A percentile compares a stretch with the other conserved stretches of the same genome.
Evolutionary conservation across 2,888 invertebrate genomes (phyloP).

Genomic region (Disparrhopalites patrizii): DNA sequence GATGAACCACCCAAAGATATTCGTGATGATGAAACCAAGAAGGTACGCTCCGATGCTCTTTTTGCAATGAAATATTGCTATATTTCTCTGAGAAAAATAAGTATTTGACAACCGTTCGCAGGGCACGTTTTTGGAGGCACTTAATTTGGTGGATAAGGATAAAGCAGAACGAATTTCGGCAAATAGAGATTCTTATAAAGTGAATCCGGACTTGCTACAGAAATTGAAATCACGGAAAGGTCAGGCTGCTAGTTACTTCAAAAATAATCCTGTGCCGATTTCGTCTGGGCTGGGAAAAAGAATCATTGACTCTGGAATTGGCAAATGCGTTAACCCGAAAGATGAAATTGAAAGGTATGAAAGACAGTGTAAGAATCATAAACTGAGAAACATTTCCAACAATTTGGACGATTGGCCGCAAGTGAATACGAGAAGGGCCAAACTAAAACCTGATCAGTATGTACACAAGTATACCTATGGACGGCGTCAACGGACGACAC

Average conservation of each 20-base stretch:
- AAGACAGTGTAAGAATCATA: constrained; percentile 11
- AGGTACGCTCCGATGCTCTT: not conserved
- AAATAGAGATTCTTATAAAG: not conserved
- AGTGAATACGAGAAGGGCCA: constrained; percentile 23
- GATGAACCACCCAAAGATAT: not conserved
- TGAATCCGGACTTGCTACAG: not conserved
- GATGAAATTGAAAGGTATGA: constrained; percentile 17
- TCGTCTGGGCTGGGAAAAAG: constrained; percentile 24
- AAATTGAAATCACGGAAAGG: constrained; percentile 22
- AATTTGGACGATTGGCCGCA: constrained; percentile 11
- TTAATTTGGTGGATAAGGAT: constrained; percentile 9
- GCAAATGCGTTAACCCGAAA: constrained; percentile 17
- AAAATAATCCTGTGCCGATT: constrained; percentile 31
- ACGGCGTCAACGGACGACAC: constrained; percentile 8
- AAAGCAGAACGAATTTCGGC: not conserved
- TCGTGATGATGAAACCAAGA: constrained; percentile 3
- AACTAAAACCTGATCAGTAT: constrained; percentile 26
- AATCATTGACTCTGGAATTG: constrained; percentile 25
- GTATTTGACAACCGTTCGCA: not conserved
- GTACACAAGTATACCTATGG: constrained; percentile 29
- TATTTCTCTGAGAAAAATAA: not conserved
- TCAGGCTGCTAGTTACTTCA: constrained; percentile 18
- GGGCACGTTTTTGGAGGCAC: constrained; percentile 9
- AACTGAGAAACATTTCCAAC: constrained; percentile 16
- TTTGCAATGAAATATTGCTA: not conserved